Conservation (phyloP, 2,797 vertebrate genomes). For the Mus minutoides region DNA sequence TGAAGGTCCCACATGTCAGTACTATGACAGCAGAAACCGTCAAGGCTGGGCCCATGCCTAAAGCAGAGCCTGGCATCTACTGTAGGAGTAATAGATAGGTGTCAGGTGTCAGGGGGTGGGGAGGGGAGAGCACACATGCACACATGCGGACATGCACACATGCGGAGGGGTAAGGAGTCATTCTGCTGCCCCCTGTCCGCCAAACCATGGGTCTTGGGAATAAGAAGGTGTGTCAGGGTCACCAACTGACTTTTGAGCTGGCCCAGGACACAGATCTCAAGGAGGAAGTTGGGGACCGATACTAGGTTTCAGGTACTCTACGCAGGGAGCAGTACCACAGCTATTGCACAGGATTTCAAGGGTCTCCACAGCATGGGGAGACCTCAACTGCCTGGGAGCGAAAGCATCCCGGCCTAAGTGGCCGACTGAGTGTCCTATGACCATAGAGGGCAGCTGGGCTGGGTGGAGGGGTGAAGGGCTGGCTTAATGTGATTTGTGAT, state of each 20-base stretch:
- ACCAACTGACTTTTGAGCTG: neutral
- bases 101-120: neutral
- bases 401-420: neutral
- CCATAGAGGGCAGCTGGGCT: neutral
- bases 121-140: neutral
- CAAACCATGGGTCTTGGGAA: neutral
- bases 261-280: neutral
- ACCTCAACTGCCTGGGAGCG: neutral
- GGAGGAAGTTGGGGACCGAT: neutral
- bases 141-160: neutral
- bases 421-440: constrained; percentile 8
- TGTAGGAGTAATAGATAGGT: neutral
- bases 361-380: neutral
- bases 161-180: neutral
- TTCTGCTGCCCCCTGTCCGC: neutral
- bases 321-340: too few species aligned
- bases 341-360: neutral
- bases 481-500: constrained; percentile 60
- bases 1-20: neutral
- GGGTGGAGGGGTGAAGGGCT: neutral
- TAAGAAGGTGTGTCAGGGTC: neutral
- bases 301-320: fast-evolving
- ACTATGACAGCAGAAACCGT: neutral
- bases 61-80: neutral
- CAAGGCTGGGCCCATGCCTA: neutral